These are phyloP conservation scores for Alethe castanea DNA, from an alignment of 2,113 vertebrate genomes.

Conservation along the genomic window DNA sequence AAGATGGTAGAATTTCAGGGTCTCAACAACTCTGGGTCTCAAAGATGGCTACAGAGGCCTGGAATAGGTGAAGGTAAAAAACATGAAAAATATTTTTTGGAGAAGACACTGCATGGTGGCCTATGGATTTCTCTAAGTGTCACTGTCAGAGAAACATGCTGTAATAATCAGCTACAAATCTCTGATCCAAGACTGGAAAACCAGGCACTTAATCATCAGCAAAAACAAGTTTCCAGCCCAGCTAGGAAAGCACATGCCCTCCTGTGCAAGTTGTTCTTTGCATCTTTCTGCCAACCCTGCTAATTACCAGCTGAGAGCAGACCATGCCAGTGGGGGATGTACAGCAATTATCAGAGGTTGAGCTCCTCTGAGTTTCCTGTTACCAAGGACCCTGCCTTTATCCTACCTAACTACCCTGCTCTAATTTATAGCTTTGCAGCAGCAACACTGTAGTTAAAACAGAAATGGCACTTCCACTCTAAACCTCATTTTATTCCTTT, in stretches of 20 bases:
- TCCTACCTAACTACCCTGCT: not conserved
- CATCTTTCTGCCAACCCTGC: not conserved
- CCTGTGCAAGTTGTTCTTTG: not conserved
- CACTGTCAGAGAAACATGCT: not conserved
- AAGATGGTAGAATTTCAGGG: not conserved
- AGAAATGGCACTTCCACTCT: not conserved
- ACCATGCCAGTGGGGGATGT: not conserved
- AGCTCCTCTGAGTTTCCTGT: not conserved
- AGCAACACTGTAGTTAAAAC: constrained; percentile 22
- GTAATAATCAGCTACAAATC: not conserved
- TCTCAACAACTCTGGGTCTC: not conserved
- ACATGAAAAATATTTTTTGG: not conserved
- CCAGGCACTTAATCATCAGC: not conserved
- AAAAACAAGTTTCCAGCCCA: not conserved
- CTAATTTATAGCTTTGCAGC: constrained; percentile 25
- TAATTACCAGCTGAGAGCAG: not conserved
- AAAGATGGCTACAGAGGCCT: not conserved
- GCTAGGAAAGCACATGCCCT: not conserved
- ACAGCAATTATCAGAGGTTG: not conserved
- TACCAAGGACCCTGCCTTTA: not conserved
- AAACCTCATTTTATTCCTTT: constrained; percentile 40
- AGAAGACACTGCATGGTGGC: not conserved
- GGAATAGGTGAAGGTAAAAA: not conserved
- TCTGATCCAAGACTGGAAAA: not conserved
- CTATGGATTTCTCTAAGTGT: not conserved